phyloP scores from a whole-genome alignment of 1,140 invertebrate genomes.

The Macrostomum lignano region DNA sequence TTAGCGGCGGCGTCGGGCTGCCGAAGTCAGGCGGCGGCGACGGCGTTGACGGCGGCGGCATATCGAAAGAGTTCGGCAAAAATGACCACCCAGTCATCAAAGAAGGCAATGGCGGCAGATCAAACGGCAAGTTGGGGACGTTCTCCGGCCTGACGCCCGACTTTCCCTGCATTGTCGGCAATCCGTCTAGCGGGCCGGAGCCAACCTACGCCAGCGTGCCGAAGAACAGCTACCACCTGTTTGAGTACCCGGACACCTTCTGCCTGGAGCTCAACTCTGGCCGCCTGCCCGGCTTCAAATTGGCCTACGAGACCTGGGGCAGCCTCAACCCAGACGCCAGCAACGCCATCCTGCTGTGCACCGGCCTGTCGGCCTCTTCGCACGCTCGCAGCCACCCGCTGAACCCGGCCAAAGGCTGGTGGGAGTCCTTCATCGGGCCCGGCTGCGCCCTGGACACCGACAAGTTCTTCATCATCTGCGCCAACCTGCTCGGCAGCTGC shows the following conservation, averaged over 20 bases:
- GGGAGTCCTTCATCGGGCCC: slow-evolving; percentile 27
- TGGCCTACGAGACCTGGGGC: slow-evolving; percentile 29
- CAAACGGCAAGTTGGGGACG: no score
- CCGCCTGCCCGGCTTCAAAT: slow-evolving; percentile 15
- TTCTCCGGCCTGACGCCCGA: no score
- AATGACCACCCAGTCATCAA: no score
- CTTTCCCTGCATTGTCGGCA: neutral
- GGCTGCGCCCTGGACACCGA: slow-evolving; percentile 24
- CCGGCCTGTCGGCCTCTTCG: slow-evolving; percentile 23
- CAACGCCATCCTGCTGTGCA: slow-evolving; percentile 23
- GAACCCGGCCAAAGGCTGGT: slow-evolving; percentile 23
- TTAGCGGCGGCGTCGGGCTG: no score
- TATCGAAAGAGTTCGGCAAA: no score
- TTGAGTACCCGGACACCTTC: slow-evolving; percentile 13
- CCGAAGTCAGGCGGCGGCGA: no score
- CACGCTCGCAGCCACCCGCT: slow-evolving; percentile 24
- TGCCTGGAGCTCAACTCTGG: slow-evolving; percentile 14
- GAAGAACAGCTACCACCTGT: slow-evolving; percentile 16
- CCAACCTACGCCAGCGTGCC: slow-evolving; percentile 21
- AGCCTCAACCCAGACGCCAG: slow-evolving; percentile 17
- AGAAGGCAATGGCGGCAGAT: no score
- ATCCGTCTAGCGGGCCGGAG: no score
- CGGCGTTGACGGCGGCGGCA: no score
- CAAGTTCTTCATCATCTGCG: slow-evolving; percentile 27
- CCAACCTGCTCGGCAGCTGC: slow-evolving; percentile 26